Evolutionary conservation across 1,140 invertebrate genomes (phyloP).

Genomic region (Trachymyrmex septentrionalis): DNA sequence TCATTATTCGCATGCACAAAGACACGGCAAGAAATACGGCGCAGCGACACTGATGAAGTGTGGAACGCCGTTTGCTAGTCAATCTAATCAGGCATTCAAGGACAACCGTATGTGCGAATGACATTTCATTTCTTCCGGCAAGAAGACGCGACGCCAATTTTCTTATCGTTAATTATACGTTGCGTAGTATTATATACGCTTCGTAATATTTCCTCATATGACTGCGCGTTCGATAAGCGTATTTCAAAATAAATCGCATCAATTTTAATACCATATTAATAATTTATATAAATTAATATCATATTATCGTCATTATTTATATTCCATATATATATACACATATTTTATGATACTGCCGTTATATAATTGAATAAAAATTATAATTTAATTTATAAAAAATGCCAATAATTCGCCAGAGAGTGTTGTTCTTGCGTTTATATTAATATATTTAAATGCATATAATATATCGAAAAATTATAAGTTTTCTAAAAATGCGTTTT

Average conservation of each 20-base stretch:
- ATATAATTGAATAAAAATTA: background rate
- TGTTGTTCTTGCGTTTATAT: too few species aligned
- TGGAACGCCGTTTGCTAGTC: conserved; percentile 32
- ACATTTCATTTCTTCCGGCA: conserved; percentile 13
- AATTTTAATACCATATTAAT: background rate
- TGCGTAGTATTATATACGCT: conserved; percentile 19
- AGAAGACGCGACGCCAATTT: background rate
- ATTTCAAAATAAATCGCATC: background rate
- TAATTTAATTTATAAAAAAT: too few species aligned
- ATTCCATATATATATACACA: background rate
- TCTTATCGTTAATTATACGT: conserved; percentile 36
- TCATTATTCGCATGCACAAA: conserved; percentile 57
- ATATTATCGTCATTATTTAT: background rate
- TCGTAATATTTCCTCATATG: background rate
- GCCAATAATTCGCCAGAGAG: too few species aligned
- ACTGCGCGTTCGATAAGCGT: background rate
- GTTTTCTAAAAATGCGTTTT: background rate
- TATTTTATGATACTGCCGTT: background rate
- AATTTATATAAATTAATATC: background rate
- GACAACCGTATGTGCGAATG: background rate
- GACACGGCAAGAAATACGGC: conserved; percentile 68
- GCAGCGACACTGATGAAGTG: conserved; percentile 52
- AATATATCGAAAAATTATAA: background rate
- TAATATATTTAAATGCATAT: too few species aligned
- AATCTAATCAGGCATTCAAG: conserved; percentile 69